Evolutionary conservation across 2,888 invertebrate genomes (phyloP).

Genomic region (Lamellibrachia columna): DNA sequence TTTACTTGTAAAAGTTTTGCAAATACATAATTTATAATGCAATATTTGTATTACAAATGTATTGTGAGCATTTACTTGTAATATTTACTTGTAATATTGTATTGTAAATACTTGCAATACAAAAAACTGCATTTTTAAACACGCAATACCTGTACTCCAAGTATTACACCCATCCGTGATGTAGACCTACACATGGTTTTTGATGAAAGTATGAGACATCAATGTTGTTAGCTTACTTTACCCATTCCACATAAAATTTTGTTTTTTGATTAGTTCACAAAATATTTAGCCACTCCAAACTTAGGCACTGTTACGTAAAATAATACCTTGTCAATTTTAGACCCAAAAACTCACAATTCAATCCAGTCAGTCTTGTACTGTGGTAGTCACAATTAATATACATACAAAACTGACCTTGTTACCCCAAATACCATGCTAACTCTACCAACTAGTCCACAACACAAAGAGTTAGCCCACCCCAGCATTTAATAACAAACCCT

Average conservation of each 20-base stretch:
- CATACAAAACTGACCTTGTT: slow-evolving; percentile 2
- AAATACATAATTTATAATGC: too few species aligned
- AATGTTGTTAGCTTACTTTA: background rate
- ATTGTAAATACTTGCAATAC: background rate
- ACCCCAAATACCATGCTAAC: background rate
- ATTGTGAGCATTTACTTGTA: too few species aligned
- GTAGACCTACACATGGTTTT: background rate
- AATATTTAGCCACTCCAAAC: background rate
- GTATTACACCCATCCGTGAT: background rate
- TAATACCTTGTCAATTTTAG: background rate
- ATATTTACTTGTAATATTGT: too few species aligned
- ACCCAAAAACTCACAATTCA: background rate
- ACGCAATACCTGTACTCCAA: background rate
- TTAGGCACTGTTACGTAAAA: background rate
- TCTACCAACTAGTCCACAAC: background rate
- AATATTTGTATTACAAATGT: too few species aligned
- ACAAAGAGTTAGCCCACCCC: background rate
- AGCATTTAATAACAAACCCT: background rate
- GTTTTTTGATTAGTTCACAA: background rate
- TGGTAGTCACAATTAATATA: background rate
- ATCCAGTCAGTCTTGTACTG: background rate
- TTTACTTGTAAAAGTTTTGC: too few species aligned
- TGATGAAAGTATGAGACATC: background rate
- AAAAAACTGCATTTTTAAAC: background rate
- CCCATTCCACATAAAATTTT: background rate